phyloP scores from a whole-genome alignment of 2,113 vertebrate genomes.

The Trematomus loennbergii region DNA sequence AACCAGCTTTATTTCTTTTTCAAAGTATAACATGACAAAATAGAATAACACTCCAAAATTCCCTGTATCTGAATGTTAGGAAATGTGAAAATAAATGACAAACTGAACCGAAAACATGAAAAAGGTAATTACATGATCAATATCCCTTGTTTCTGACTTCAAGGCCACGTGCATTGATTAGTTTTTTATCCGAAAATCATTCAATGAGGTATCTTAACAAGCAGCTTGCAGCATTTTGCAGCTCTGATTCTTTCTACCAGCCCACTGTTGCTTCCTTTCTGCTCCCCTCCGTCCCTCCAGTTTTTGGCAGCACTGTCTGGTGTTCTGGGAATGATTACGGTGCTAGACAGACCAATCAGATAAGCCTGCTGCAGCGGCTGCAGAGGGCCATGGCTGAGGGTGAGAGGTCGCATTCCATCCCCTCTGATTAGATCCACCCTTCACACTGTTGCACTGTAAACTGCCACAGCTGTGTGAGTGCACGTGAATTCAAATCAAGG shows the following conservation, averaged over 20 bases:
- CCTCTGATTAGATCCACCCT: constrained; percentile 73
- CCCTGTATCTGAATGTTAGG: too few species aligned
- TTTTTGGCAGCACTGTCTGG: constrained; percentile 39
- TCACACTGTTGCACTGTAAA: constrained; percentile 72
- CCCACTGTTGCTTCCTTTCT: neutral
- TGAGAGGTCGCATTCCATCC: constrained; percentile 78
- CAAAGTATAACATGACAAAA: too few species aligned
- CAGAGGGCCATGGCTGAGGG: constrained; percentile 71
- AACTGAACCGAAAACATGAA: too few species aligned
- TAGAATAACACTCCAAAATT: too few species aligned
- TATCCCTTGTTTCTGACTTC: too few species aligned
- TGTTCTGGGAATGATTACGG: constrained; percentile 82
- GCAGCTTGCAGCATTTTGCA: constrained; percentile 37
- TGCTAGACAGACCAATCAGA: constrained; percentile 82
- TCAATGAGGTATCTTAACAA: neutral
- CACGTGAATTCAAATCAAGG: constrained; percentile 9
- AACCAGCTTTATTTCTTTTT: too few species aligned
- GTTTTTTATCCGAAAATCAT: neutral
- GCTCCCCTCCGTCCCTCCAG: neutral
- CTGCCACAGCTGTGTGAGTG: constrained; percentile 67
- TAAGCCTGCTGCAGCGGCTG: constrained; percentile 68
- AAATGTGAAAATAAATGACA: too few species aligned
- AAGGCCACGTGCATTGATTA: neutral
- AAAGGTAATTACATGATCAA: too few species aligned
- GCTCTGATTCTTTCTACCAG: constrained; percentile 27